A percentile compares a stretch with the other conserved stretches of the same genome.
Conservation (phyloP, 2,888 invertebrate genomes). For the Alitta virens region DNA sequence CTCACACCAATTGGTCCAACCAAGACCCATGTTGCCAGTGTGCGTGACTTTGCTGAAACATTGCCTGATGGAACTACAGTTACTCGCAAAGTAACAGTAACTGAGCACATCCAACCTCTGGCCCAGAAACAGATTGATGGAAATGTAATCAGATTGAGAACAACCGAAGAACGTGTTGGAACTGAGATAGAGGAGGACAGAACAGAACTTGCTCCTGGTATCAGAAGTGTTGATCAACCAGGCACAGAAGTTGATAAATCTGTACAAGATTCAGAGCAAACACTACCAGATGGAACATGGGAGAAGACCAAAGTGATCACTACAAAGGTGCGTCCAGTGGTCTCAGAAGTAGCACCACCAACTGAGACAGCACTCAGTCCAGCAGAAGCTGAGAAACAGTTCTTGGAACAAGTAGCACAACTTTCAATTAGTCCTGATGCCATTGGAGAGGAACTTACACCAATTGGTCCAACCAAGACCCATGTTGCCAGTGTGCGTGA, state of each 20-base stretch:
- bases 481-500: constrained; percentile 25
- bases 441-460: constrained; percentile 3
- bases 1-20: constrained; percentile 24
- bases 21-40: constrained; percentile 4
- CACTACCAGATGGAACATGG: constrained; percentile 29
- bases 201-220: constrained; percentile 10
- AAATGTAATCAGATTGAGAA: constrained; percentile 30
- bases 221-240: constrained; percentile 12
- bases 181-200: constrained; percentile 24
- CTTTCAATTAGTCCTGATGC: neutral
- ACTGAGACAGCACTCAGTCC: constrained; percentile 24
- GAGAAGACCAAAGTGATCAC: constrained; percentile 37
- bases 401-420: constrained; percentile 11
- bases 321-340: constrained; percentile 37
- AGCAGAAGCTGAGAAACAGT: neutral
- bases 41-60: constrained; percentile 33
- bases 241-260: constrained; percentile 22
- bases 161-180: constrained; percentile 29
- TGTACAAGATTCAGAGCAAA: constrained; percentile 30
- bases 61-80: constrained; percentile 43
- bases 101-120: constrained; percentile 11
- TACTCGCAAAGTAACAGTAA: constrained; percentile 36
- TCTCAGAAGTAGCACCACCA: constrained; percentile 27
- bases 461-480: constrained; percentile 19
- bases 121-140: constrained; percentile 24